Base-by-base conservation (phyloP, 1,140 invertebrate species). In the Temnothorax nylanderi region DNA sequence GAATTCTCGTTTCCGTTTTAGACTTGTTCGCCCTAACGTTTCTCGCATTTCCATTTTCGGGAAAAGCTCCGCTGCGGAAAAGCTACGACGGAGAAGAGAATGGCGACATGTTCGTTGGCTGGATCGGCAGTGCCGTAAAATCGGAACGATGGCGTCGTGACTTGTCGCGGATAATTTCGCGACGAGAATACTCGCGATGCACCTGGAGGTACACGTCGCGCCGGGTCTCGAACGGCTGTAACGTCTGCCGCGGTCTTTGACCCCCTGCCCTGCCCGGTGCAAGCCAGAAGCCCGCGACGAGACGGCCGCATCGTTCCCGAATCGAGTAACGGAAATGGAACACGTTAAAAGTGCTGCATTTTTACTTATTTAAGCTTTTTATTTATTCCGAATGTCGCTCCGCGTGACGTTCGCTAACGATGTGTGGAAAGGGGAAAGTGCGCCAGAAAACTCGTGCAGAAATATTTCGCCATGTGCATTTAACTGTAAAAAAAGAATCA, bases 171-270 rank as follows among this genome's bases (percentile, higher is more conserved):
- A 32, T 84, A 89, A 89, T 89, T 78, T 74, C 72, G 84, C 89
- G 88, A 90, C 71, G 85, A 58, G 89, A 89, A 87, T 90, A 89
- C 89, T 74, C 88, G 75, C 88, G 72, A 87, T 62, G 89, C 88
- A 90, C 89, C 88, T 89, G 85, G 72, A 89, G 80, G 51, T 41
- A 47, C 77, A 67, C 88, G 88, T 87, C 72, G 74, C 32, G 32
- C 77, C 71, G 77, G 56, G 64, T 88, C 85, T 49, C 54, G 60
- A 58, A 44, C 75, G 84, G 71, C 67, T 34, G 87, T 64, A 65
- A 86, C 89, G 56, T 64, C 76, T 76, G 54, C 37, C 76, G 75
- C 76, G 89, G 88, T 90, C 89, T 77, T 89, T 87, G 89, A 90
- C 89, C 89, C 51, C 47, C 18, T 41, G n/a, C n/a, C n/a, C n/a